A percentile compares a stretch with the other conserved stretches of the same genome.
These are phyloP conservation scores for Planococcus citri DNA, from an alignment of 1,140 invertebrate genomes.

Conservation along the genomic window DNA sequence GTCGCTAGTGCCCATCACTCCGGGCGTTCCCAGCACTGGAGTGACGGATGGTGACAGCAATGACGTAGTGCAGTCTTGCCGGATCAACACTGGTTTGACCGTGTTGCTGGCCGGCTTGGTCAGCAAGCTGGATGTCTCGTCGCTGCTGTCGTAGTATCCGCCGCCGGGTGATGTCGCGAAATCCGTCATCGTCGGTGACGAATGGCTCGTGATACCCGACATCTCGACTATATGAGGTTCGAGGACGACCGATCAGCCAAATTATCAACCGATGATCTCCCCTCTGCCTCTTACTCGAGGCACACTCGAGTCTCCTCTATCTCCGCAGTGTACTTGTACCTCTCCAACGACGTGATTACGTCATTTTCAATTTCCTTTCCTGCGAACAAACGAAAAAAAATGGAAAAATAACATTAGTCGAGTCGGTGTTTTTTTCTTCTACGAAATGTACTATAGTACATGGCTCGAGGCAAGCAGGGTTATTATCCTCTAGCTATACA, in stretches of 20 bases:
- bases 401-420: too few relatives aligned
- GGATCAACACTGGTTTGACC: constrained; percentile 61
- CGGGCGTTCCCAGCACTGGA: constrained; percentile 56
- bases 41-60: constrained; percentile 46
- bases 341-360: background rate
- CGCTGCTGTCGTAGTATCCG: constrained; percentile 54
- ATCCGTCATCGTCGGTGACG: background rate
- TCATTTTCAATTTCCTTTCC: background rate
- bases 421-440: too few relatives aligned
- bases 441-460: too few relatives aligned
- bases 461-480: too few relatives aligned
- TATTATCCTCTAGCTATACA: too few relatives aligned
- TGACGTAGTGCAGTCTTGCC: constrained; percentile 67
- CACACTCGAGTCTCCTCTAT: too few relatives aligned
- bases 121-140: constrained; percentile 64
- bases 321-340: background rate
- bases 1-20: constrained; percentile 54
- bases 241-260: too few relatives aligned
- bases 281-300: background rate
- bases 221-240: too few relatives aligned
- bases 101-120: constrained; percentile 41
- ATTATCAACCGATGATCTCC: background rate
- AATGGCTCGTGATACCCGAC: constrained; percentile 5
- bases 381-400: too few relatives aligned
- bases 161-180: constrained; percentile 36